Evolutionary conservation across 2,113 vertebrate genomes (phyloP).

Genomic region (Eubucco bourcierii): DNA sequence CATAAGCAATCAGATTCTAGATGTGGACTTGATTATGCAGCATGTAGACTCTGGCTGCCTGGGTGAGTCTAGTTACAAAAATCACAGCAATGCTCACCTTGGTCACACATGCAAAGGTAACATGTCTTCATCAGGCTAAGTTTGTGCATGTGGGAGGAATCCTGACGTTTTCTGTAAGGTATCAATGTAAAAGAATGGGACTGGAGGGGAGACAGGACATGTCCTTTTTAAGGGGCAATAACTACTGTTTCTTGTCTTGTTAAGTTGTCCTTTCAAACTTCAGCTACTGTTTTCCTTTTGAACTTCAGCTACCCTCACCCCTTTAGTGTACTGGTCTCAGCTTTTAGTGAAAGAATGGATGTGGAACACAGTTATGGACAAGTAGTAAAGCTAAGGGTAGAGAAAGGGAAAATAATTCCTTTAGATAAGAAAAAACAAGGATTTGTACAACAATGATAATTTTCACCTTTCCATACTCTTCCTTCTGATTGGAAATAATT

Average conservation of each 20-base stretch:
- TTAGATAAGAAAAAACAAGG: not conserved
- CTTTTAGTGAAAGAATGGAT: not conserved
- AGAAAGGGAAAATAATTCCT: not conserved
- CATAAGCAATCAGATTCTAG: not conserved
- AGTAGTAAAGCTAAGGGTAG: not conserved
- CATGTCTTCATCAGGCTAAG: not conserved
- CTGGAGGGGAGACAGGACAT: not conserved
- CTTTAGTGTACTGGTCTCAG: not conserved
- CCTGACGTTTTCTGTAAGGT: not conserved
- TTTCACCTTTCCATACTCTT: not conserved
- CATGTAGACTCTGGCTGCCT: not conserved
- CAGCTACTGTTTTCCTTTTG: not conserved
- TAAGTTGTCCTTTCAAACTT: not conserved
- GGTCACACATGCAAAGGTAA: not conserved
- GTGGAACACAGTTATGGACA: not conserved
- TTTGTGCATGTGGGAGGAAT: not conserved
- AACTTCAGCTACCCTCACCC: not conserved
- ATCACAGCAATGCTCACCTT: not conserved
- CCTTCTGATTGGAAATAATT: not conserved
- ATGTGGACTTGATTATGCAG: not conserved
- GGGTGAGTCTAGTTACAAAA: not conserved
- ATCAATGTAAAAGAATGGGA: not conserved
- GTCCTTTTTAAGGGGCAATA: not conserved
- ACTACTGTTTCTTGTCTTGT: not conserved
- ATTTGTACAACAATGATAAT: not conserved